These are phyloP conservation scores for Oligia latruncula DNA, from an alignment of 2,888 invertebrate species.

Conservation along the genomic window DNA sequence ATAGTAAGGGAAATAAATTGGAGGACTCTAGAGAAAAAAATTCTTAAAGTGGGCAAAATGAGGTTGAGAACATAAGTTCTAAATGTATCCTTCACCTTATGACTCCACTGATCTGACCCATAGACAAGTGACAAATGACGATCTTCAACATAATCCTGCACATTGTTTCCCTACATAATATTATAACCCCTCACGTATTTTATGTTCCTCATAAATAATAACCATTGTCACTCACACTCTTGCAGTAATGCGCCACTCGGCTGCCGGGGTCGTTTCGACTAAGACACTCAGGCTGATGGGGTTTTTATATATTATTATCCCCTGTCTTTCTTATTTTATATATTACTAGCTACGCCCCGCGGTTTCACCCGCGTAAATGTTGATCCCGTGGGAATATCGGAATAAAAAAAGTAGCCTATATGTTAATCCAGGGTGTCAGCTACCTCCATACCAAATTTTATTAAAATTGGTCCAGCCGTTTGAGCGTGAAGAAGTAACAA, in stretches of 20 bases:
- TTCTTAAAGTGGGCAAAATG: no score
- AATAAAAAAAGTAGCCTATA: no score
- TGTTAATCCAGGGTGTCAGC: no score
- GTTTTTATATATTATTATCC: conserved; percentile 32
- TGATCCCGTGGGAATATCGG: no score
- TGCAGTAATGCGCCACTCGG: conserved; percentile 56
- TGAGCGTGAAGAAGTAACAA: no score
- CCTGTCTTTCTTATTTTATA: conserved; percentile 10
- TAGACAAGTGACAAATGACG: conserved; percentile 22
- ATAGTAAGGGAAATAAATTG: no score
- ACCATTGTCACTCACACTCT: conserved; percentile 34
- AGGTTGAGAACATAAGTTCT: background rate
- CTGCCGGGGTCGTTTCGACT: conserved; percentile 49
- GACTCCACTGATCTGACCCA: background rate
- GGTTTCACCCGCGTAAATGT: no score
- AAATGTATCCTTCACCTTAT: background rate
- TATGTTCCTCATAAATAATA: conserved; percentile 60
- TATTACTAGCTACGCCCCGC: background rate
- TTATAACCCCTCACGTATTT: conserved; percentile 23
- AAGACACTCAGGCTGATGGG: conserved; percentile 42
- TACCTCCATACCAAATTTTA: no score
- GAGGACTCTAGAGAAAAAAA: no score
- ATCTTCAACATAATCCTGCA: conserved; percentile 19
- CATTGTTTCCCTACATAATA: conserved; percentile 17
- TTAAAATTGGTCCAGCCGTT: no score